Percentiles rank a stretch among this genome's conserved stretches.
phyloP scores from a whole-genome alignment of 2,113 vertebrate species.

The human region GRCh38 chr15:66565001-66565500 shows the following conservation, averaged over 20 bases:
- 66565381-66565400: conserved; percentile 48
- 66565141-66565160: background rate
- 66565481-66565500: fast-evolving
- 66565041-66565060: background rate
- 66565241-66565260: conserved; percentile 92
- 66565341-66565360: conserved; percentile 29
- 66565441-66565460: background rate
- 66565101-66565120: background rate
- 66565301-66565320: conserved; percentile 82
- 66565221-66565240: background rate
- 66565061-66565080: background rate
- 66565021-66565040: background rate
- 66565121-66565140: background rate
- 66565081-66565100: background rate
- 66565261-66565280: conserved; percentile 95
- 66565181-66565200: background rate
- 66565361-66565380: conserved; percentile 22
- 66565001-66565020: background rate
- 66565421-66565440: background rate
- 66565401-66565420: background rate
- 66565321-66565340: conserved; percentile 86
- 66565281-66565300: conserved; percentile 89
- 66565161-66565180: background rate
- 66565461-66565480: fast-evolving
- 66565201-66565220: background rate